Base-by-base conservation (phyloP, 1,140 invertebrate genomes). In the Rhysida immarginata region DNA sequence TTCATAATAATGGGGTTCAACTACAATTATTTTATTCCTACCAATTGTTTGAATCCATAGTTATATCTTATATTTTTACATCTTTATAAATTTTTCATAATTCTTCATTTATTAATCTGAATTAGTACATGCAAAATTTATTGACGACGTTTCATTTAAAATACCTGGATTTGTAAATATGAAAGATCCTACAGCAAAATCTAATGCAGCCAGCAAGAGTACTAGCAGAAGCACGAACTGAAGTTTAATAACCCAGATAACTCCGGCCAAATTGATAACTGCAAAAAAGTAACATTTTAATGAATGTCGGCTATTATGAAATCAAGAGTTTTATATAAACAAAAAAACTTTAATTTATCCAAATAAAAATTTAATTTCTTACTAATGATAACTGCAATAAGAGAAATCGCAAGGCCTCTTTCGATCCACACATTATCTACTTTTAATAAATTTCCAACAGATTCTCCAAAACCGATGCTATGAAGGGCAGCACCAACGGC, bases 391-490 rank as follows among this genome's bases (percentile, higher is more conserved):
- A 91, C 68, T 25, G 92, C 68, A 2, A 93, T 83, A 43, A 87
- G 86, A 8, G 79, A 78, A 35, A 85, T 79, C 21, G 87, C 86
- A 69, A 93, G 85, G 8, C 79, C 81, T 64, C 86, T 74, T 53
- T 87, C 83, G 8, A 82, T 79, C 61, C 67, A 71, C 21, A 66
- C 57, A 58, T 79, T 78, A 26, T 81, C 75, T 1, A 83, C 66
- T n/a, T 79, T 79, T 18, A 93, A 77, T 14, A 96, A 70, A 50
- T 80, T 81, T 18, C 88, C 85, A 77, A 97, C 86, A 1, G 90
- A 91, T 74, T 96, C 93, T 50, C 92, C 93, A 75, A 97, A 96
- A 64, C 93, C 93, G 61, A 87, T 80, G 13, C 95, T 88, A 74
- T 95, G 94, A 42, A 97, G 73, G 11, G 91, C 90, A 75, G 91